phyloP scores from a whole-genome alignment of 2,888 invertebrate species.

The Chymomyza amoena region DNA sequence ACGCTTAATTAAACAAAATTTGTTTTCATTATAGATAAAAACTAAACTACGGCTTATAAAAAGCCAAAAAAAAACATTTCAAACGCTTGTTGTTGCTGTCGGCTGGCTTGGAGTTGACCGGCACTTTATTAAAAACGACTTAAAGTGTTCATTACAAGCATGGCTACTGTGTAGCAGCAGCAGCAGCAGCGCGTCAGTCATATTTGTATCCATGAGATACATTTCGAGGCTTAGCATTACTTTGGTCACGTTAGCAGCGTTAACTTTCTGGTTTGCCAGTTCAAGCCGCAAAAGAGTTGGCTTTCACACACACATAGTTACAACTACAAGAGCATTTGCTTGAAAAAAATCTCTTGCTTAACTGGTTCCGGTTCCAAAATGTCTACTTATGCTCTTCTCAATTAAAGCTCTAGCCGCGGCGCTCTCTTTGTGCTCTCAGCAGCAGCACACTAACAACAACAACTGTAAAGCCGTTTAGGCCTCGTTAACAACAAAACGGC shows the following conservation, averaged over 20 bases:
- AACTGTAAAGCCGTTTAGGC: constrained; percentile 59
- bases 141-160: constrained; percentile 75
- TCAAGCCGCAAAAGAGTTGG: constrained; percentile 66
- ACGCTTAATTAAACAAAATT: constrained; percentile 34
- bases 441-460: constrained; percentile 25
- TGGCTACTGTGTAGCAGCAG: constrained; percentile 64
- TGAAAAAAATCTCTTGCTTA: constrained; percentile 21
- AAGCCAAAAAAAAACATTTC: neutral
- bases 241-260: constrained; percentile 65
- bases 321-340: constrained; percentile 1
- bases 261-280: constrained; percentile 51
- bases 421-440: constrained; percentile 14
- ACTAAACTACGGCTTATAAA: constrained; percentile 14
- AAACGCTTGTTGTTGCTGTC: constrained; percentile 23
- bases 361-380: constrained; percentile 61
- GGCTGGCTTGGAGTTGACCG: constrained; percentile 40
- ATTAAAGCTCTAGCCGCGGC: neutral
- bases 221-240: constrained; percentile 48
- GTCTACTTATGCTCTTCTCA: constrained; percentile 30
- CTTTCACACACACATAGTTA: constrained; percentile 20
- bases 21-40: constrained; percentile 16
- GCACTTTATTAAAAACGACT: constrained; percentile 76
- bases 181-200: constrained; percentile 44
- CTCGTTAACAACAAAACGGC: constrained; percentile 72
- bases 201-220: constrained; percentile 64